Percentiles rank a stretch among this genome's conserved stretches.
Conservation (phyloP, 1,140 invertebrate species). For the Psilanteris sp. region DNA sequence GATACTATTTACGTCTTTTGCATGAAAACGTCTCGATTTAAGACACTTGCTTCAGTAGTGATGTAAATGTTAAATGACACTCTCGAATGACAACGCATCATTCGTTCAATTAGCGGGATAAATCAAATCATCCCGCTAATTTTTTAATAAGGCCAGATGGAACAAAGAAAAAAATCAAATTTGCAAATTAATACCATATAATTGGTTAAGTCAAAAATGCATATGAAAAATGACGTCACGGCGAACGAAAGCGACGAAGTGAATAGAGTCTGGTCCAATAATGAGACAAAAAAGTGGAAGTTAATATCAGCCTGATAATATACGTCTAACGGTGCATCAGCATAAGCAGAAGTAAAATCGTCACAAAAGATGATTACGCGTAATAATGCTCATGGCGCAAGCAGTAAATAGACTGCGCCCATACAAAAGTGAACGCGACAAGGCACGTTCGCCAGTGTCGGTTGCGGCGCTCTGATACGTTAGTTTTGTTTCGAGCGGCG, state of each 20-base stretch:
- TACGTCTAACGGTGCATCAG: slow-evolving; percentile 26
- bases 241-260: not conserved
- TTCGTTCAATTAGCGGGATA: no score
- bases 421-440: slow-evolving; percentile 28
- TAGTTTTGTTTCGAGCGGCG: slow-evolving; percentile 35
- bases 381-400: slow-evolving; percentile 41
- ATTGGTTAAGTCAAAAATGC: slow-evolving; percentile 6
- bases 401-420: slow-evolving; percentile 39
- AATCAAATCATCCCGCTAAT: no score
- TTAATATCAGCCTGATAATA: slow-evolving; percentile 37
- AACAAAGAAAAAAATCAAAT: no score
- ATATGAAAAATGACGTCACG: not conserved
- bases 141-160: no score
- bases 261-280: slow-evolving; percentile 19
- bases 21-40: no score
- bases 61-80: no score
- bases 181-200: slow-evolving; percentile 5
- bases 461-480: slow-evolving; percentile 11
- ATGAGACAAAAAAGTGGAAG: slow-evolving; percentile 19
- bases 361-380: slow-evolving; percentile 56
- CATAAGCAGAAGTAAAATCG: slow-evolving; percentile 36
- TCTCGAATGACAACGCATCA: no score
- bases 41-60: no score
- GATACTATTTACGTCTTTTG: no score
- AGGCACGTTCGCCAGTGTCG: slow-evolving; percentile 12